Percentiles rank a stretch among this genome's conserved stretches.
Conservation (phyloP, 2,888 invertebrate genomes). For the Yponomeuta cagnagella region DNA sequence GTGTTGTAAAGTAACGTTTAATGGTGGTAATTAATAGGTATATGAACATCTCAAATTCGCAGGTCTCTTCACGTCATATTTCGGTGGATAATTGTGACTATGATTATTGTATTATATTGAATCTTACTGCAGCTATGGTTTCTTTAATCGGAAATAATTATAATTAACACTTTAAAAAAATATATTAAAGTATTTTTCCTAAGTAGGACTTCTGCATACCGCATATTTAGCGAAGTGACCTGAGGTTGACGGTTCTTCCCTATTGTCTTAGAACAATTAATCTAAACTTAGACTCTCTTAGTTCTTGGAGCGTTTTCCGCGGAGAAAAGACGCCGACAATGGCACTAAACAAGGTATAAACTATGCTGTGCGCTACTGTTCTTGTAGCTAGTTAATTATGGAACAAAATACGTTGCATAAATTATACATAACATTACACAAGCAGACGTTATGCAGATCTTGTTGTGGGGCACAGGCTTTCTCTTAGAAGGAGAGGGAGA, state of each 20-base stretch:
- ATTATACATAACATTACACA: background rate
- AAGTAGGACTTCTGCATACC: background rate
- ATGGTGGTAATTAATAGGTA: too few relatives aligned
- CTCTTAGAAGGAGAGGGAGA: too few relatives aligned
- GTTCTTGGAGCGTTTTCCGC: background rate
- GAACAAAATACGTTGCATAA: background rate
- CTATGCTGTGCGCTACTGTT: background rate
- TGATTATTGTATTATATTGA: too few relatives aligned
- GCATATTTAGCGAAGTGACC: background rate
- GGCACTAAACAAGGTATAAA: background rate
- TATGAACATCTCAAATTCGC: too few relatives aligned
- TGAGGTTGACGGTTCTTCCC: constrained; percentile 10
- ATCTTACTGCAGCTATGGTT: too few relatives aligned
- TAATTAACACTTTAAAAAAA: too few relatives aligned
- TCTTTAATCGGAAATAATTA: too few relatives aligned
- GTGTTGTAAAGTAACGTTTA: too few relatives aligned
- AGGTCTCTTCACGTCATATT: too few relatives aligned
- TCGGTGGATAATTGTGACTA: too few relatives aligned
- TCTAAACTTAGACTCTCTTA: constrained; percentile 13
- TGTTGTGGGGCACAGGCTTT: too few relatives aligned
- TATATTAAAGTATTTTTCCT: too few relatives aligned
- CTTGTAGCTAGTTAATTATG: background rate
- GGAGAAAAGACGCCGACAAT: background rate
- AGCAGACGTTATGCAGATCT: background rate
- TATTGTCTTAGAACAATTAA: constrained; percentile 16